Conservation (phyloP, 1,140 invertebrate species). For the Goniozus legneri region DNA sequence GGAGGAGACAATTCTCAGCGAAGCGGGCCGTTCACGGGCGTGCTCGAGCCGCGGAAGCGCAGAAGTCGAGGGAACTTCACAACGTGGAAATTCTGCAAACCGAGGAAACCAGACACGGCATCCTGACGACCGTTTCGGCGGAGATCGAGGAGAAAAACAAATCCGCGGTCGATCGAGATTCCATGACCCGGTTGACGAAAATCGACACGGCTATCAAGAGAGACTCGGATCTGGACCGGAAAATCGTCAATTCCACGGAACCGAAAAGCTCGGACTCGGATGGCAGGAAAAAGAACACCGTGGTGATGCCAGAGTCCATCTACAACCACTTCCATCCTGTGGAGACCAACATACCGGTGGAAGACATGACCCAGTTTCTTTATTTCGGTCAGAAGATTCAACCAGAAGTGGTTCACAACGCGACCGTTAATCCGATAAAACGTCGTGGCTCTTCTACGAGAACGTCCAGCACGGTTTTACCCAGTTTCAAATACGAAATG, state of each 20-base stretch:
- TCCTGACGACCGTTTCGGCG: conserved; percentile 29
- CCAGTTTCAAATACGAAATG: conserved; percentile 39
- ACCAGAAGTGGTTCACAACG: conserved; percentile 31
- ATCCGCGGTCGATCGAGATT: background rate
- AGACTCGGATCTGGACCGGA: background rate
- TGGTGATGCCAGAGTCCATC: conserved; percentile 58
- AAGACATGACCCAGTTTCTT: conserved; percentile 68
- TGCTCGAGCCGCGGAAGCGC: no score
- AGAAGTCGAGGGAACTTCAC: no score
- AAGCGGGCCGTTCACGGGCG: no score
- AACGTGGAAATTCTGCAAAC: conserved; percentile 34
- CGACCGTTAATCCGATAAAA: conserved; percentile 20
- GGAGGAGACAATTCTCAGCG: conserved; percentile 22
- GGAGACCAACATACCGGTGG: conserved; percentile 60
- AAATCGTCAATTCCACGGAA: conserved; percentile 5
- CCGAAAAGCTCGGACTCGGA: conserved; percentile 27
- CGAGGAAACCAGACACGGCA: conserved; percentile 35
- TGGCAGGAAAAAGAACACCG: conserved; percentile 41
- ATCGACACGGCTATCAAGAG: background rate
- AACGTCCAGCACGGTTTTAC: conserved; percentile 20
- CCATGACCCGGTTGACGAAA: background rate
- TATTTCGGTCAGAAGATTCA: conserved; percentile 67
- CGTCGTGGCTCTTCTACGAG: conserved; percentile 26
- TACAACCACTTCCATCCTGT: conserved; percentile 63
- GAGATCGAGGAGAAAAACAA: background rate